These are phyloP conservation scores for Morpho helenor DNA, from an alignment of 2,888 invertebrate genomes.

Conservation along the genomic window DNA sequence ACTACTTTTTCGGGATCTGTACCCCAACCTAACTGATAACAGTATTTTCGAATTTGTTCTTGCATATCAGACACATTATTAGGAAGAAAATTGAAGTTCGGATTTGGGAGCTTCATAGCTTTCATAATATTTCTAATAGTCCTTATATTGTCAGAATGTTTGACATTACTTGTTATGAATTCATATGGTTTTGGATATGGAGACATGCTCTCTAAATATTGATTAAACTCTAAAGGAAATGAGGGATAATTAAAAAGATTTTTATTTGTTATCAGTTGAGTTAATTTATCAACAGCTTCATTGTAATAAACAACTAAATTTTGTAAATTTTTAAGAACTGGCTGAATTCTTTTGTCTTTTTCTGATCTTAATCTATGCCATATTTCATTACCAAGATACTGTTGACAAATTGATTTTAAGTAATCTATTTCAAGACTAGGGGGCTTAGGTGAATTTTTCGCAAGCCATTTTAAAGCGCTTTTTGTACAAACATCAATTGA, in stretches of 20 bases:
- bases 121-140: slow-evolving; percentile 74
- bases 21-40: slow-evolving; percentile 70
- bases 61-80: slow-evolving; percentile 60
- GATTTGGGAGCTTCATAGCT: slow-evolving; percentile 76
- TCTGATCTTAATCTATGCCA: slow-evolving; percentile 76
- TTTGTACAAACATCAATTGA: slow-evolving; percentile 52
- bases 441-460: slow-evolving; percentile 65
- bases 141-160: slow-evolving; percentile 65
- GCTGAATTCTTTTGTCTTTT: slow-evolving; percentile 53
- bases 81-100: slow-evolving; percentile 62
- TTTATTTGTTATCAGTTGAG: slow-evolving; percentile 78
- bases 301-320: slow-evolving; percentile 83
- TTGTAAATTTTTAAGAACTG: slow-evolving; percentile 74
- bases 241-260: slow-evolving; percentile 78
- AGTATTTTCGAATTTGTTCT: slow-evolving; percentile 68
- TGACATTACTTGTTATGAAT: slow-evolving; percentile 82
- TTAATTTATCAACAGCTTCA: slow-evolving; percentile 81
- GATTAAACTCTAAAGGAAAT: slow-evolving; percentile 82
- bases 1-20: slow-evolving; percentile 66
- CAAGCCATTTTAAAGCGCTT: slow-evolving; percentile 69
- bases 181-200: slow-evolving; percentile 82
- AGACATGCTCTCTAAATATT: slow-evolving; percentile 66
- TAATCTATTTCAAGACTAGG: slow-evolving; percentile 80
- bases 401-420: slow-evolving; percentile 74
- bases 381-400: slow-evolving; percentile 80